Conservation (phyloP, 2,113 vertebrate genomes). For the Pelusios castaneus region DNA sequence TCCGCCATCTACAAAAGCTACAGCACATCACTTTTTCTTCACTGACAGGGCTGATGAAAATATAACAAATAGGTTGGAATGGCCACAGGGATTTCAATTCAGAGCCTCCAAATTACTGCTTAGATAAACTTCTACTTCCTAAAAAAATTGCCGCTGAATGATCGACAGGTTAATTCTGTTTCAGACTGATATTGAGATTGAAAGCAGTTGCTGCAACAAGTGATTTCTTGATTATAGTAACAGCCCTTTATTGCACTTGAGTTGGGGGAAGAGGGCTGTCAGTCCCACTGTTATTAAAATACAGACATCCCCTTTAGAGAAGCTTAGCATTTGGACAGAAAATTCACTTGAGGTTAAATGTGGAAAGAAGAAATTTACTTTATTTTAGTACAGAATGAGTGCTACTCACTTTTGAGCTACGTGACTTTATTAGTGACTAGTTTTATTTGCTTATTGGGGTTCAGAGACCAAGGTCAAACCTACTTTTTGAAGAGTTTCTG, state of each 20-base stretch:
- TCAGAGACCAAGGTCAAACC: neutral
- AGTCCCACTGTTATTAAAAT: constrained; percentile 43
- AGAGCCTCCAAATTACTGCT: constrained; percentile 59
- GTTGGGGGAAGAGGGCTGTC: neutral
- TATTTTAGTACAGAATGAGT: neutral
- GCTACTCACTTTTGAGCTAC: neutral
- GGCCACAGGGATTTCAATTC: constrained; percentile 59
- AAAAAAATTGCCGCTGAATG: constrained; percentile 52
- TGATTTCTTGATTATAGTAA: constrained; percentile 57
- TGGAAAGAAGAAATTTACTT: neutral
- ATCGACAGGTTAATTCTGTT: constrained; percentile 66
- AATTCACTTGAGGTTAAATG: neutral
- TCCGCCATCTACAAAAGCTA: constrained; percentile 62
- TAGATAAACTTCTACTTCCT: constrained; percentile 45
- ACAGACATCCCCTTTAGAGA: neutral
- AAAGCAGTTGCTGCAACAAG: constrained; percentile 62
- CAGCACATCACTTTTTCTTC: constrained; percentile 60
- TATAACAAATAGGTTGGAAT: constrained; percentile 66
- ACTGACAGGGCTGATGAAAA: constrained; percentile 69
- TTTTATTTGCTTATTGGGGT: neutral
- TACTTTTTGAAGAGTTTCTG: neutral
- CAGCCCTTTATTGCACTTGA: constrained; percentile 33
- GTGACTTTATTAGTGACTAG: neutral
- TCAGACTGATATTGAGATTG: constrained; percentile 47
- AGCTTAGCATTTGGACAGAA: neutral